A percentile compares a stretch with the other conserved stretches of the same genome.
Evolutionary conservation across 2,113 vertebrate genomes (phyloP).

Genomic region (Benitochromis conjunctus): DNA sequence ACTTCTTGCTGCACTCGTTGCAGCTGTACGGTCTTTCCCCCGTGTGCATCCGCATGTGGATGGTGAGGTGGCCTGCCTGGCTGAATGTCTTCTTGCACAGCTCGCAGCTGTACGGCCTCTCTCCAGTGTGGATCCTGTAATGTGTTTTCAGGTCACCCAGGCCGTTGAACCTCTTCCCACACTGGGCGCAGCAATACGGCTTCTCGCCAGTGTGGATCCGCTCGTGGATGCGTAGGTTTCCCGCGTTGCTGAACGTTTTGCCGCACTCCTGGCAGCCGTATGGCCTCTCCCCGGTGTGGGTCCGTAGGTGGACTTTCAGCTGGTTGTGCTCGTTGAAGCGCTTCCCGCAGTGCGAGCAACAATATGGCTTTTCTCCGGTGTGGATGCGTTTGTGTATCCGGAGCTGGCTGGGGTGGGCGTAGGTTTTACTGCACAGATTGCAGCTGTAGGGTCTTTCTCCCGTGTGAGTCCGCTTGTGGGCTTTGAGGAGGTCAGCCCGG

Average conservation of each 20-base stretch:
- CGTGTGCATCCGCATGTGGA: conserved; percentile 76
- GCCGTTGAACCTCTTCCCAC: conserved; percentile 71
- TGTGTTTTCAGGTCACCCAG: conserved; percentile 73
- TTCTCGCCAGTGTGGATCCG: conserved; percentile 73
- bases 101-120: conserved; percentile 72
- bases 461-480: conserved; percentile 69
- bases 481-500: conserved; percentile 65
- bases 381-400: conserved; percentile 70
- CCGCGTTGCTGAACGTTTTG: conserved; percentile 69
- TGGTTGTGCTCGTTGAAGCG: conserved; percentile 74
- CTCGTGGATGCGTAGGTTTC: conserved; percentile 71
- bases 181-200: conserved; percentile 71
- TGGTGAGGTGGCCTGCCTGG: conserved; percentile 73
- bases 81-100: conserved; percentile 75
- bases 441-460: conserved; percentile 70
- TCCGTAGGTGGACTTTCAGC: conserved; percentile 72
- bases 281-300: conserved; percentile 72
- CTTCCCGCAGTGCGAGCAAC: conserved; percentile 64
- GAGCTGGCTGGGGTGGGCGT: conserved; percentile 70
- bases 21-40: conserved; percentile 74
- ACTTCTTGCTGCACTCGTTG: conserved; percentile 63
- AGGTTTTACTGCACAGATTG: conserved; percentile 67
- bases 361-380: conserved; percentile 72
- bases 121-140: conserved; percentile 72
- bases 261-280: conserved; percentile 68